Evolutionary conservation across 2,113 vertebrate species (phyloP), one percentile per base, ranked within the genome.

Genomic region (Sminthopsis crassicaudata): DNA sequence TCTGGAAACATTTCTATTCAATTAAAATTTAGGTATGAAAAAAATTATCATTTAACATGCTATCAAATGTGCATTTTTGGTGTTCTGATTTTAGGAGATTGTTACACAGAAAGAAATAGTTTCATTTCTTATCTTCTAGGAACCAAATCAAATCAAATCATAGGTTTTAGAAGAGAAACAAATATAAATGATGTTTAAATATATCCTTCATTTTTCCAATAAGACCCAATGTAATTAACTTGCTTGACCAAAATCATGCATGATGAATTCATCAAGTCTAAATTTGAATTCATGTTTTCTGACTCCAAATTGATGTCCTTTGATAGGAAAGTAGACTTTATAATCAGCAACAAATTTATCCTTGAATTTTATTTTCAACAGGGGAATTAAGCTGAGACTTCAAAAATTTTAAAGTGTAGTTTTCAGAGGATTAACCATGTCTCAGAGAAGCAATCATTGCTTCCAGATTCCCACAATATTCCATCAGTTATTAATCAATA

Each of bases 1-100:
- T 84, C 67, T 24, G 12, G 93, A 95, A 93, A 93, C 24, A 36
- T 46, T 94, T 89, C 16, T 52, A 92, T 55, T 91, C 91, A 93
- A 46, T 91, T 57, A n/a, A 89, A 95, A 95, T 60, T 0, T 16
- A 23, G 48, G n/a, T 36, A 89, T 91, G 24, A 1, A 76, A 0
- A 76, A 91, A 46, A 30, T n/a, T 76, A n/a, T n/a, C 14, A 36
- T 67, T 11, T 7, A 19, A 76, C 30, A 16, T 67, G 14, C 24
- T 12, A 76, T 76, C 30, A 76, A 4, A 76, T 76, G 14, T 76
- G 16, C n/a, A 76, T 76, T 67, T 0, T 60, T 30, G 57, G 9
- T 57, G 26, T 67, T 76, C 3, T 76, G 60, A 76, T 4, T n/a
- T n/a, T n/a, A n/a, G 60, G 7, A 76, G 11, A 76, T 76, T 36